phyloP scores from a whole-genome alignment of 2,797 vertebrate species.

The Yasuhikotakia modesta region DNA sequence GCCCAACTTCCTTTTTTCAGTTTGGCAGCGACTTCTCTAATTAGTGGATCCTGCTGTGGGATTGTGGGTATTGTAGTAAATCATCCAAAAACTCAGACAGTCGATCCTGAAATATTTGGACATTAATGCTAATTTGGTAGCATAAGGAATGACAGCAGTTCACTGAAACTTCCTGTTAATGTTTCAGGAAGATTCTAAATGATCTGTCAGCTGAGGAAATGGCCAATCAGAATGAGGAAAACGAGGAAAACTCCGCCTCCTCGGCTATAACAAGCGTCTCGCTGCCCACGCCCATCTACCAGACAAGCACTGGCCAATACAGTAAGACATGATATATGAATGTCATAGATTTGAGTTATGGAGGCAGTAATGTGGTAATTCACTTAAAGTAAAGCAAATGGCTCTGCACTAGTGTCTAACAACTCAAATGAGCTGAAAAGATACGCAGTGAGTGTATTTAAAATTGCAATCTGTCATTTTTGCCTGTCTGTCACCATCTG shows the following conservation, averaged over 20 bases:
- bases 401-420: background rate
- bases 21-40: no score
- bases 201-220: conserved; percentile 95
- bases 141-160: background rate
- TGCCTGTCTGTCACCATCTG: no score
- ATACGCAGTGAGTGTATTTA: background rate
- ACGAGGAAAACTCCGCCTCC: conserved; percentile 88
- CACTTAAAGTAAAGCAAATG: background rate
- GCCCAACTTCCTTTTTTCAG: background rate
- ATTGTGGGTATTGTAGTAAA: no score
- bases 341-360: background rate
- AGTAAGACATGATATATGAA: conserved; percentile 76
- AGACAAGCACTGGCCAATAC: conserved; percentile 98
- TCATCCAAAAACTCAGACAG: no score
- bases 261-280: conserved; percentile 96
- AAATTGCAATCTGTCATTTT: no score
- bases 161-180: conserved; percentile 5
- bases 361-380: conserved; percentile 12
- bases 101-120: no score
- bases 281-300: conserved; percentile 97
- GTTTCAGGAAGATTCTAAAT: conserved; percentile 93
- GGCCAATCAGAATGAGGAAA: conserved; percentile 95
- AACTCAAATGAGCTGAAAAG: background rate
- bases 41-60: no score
- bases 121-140: background rate